Percentiles rank a stretch among this genome's conserved stretches.
These are phyloP conservation scores for Anolis carolinensis DNA, from an alignment of 2,113 vertebrate genomes.

Conservation along the genomic window DNA sequence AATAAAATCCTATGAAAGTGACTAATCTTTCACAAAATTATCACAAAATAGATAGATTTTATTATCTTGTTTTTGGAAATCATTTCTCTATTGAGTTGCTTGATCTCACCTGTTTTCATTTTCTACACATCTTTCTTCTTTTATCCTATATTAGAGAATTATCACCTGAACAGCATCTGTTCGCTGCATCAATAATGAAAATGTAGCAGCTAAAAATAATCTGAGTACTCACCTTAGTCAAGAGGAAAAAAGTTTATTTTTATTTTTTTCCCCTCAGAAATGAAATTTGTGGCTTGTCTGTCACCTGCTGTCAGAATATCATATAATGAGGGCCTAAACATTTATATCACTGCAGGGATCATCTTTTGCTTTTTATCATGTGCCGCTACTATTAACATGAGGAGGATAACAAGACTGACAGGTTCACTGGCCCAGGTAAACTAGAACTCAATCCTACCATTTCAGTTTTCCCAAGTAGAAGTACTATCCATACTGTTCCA, in stretches of 20 bases:
- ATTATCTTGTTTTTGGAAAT: background rate
- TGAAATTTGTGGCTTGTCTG: no score
- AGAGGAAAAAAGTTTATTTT: background rate
- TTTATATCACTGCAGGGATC: no score
- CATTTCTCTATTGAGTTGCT: background rate
- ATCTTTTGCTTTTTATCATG: no score
- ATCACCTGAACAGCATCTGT: background rate
- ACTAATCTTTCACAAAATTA: background rate
- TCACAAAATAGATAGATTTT: background rate
- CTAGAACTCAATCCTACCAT: no score
- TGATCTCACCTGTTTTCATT: background rate
- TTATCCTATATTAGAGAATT: constrained; percentile 18
- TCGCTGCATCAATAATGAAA: constrained; percentile 28
- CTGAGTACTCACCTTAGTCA: constrained; percentile 1
- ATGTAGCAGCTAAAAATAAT: constrained; percentile 9
- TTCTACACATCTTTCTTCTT: background rate
- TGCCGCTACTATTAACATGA: no score
- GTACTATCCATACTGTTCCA: no score
- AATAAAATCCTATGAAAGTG: background rate
- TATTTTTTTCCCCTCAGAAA: background rate
- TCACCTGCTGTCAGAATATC: no score
- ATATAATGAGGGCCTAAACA: no score
- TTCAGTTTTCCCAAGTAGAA: no score
- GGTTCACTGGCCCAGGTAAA: no score
- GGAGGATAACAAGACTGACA: no score